Conservation (phyloP, 2,113 vertebrate species). For the Myrmophylax atrothorax region DNA sequence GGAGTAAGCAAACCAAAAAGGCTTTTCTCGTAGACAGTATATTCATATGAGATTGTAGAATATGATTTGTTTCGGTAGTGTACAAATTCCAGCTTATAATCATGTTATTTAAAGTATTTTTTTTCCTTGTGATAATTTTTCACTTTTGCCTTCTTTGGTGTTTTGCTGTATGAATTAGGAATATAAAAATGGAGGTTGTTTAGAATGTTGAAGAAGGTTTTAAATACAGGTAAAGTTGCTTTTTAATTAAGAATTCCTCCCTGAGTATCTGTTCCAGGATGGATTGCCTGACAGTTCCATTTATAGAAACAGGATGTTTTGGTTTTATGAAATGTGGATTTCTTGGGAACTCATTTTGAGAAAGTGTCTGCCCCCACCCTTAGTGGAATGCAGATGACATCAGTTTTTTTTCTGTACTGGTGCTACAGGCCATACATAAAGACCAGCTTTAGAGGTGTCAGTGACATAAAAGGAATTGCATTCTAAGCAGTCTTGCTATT, state of each 20-base stretch:
- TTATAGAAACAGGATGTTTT: conserved; percentile 65
- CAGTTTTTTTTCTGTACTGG: conserved; percentile 32
- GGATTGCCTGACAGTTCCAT: background rate
- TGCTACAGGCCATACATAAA: background rate
- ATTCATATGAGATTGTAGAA: background rate
- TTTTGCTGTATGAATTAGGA: background rate
- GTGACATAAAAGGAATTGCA: background rate
- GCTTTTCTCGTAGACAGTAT: background rate
- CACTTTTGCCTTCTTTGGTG: rapidly evolving
- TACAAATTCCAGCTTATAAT: background rate
- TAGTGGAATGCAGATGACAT: conserved; percentile 35
- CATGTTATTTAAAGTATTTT: background rate
- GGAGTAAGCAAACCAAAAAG: background rate
- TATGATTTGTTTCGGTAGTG: background rate
- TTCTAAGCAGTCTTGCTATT: background rate
- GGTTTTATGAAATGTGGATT: conserved; percentile 42
- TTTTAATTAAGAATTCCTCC: background rate
- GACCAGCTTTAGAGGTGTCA: background rate
- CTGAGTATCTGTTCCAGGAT: background rate
- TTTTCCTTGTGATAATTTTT: background rate
- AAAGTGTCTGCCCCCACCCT: conserved; percentile 46
- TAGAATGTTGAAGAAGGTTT: background rate
- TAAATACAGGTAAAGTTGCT: background rate
- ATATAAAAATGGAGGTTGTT: background rate
- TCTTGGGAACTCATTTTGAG: conserved; percentile 54